A percentile compares a stretch with the other conserved stretches of the same genome.
These are phyloP conservation scores for Amia ocellicauda DNA, from an alignment of 2,113 vertebrate species.

Conservation along the genomic window DNA sequence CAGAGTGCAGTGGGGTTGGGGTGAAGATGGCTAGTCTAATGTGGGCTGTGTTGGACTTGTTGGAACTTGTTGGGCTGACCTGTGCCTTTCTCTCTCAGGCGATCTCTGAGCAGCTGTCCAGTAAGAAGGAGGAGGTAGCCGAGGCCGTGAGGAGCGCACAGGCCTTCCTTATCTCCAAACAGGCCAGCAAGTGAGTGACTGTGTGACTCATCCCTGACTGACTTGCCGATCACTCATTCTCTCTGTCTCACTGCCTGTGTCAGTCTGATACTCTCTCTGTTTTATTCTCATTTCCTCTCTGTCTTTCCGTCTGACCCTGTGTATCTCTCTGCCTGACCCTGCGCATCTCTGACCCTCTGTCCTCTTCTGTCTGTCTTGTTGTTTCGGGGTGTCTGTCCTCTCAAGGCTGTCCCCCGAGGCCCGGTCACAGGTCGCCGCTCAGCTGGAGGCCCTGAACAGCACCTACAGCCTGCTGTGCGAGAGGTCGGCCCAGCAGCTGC, in stretches of 20 bases:
- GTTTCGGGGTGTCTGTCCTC: neutral
- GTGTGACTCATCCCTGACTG: neutral
- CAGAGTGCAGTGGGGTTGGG: neutral
- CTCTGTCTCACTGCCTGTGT: no score
- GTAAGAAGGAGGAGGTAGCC: slow-evolving; percentile 82
- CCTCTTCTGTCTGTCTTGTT: neutral
- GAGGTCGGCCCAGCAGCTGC: slow-evolving; percentile 78
- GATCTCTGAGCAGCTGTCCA: slow-evolving; percentile 78
- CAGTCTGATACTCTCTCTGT: no score
- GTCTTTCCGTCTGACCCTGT: no score
- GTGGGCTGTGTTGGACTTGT: no score
- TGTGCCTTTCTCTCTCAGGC: slow-evolving; percentile 55
- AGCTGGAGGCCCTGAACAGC: slow-evolving; percentile 72
- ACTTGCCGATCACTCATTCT: no score
- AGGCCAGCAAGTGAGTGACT: slow-evolving; percentile 85
- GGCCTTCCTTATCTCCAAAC: slow-evolving; percentile 88
- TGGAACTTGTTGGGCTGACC: no score
- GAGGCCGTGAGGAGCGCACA: slow-evolving; percentile 87
- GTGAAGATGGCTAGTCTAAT: no score
- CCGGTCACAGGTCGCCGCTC: slow-evolving; percentile 73
- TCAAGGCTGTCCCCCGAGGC: slow-evolving; percentile 81
- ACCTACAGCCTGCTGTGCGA: slow-evolving; percentile 82
- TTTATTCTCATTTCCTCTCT: no score
- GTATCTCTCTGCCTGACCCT: no score
- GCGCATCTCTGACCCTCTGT: neutral